Evolutionary conservation across 2,797 vertebrate species (phyloP).

Genomic region (Caiman crocodilus): DNA sequence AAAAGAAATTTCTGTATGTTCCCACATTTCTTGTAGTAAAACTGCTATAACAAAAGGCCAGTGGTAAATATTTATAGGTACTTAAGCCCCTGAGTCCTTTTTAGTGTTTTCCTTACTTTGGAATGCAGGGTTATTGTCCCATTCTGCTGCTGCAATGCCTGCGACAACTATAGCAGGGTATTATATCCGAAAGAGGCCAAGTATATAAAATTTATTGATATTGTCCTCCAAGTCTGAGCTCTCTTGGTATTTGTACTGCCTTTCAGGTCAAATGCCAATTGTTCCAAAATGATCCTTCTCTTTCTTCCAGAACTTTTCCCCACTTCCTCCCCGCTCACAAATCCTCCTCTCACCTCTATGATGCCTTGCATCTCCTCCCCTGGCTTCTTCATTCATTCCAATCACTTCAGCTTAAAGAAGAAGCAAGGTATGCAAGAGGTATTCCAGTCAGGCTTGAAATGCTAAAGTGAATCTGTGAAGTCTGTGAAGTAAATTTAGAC

Average conservation of each 20-base stretch:
- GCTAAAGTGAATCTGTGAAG: background rate
- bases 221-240: background rate
- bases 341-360: background rate
- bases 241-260: background rate
- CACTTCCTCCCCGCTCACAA: background rate
- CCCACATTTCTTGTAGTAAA: too few species aligned
- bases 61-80: too few species aligned
- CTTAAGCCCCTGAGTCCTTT: too few species aligned
- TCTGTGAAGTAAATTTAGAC: background rate
- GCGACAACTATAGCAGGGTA: background rate
- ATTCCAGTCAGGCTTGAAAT: background rate
- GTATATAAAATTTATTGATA: background rate
- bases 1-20: too few species aligned
- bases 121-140: background rate
- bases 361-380: background rate
- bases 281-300: background rate
- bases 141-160: background rate
- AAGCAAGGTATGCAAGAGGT: background rate
- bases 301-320: background rate
- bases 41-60: too few species aligned
- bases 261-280: background rate
- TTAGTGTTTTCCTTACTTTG: background rate
- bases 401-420: background rate
- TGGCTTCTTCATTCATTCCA: background rate
- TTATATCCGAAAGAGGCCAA: background rate